A percentile compares a stretch with the other conserved stretches of the same genome.
These are phyloP conservation scores for Poecilia gillii DNA, from an alignment of 2,797 vertebrate genomes.

Conservation along the genomic window DNA sequence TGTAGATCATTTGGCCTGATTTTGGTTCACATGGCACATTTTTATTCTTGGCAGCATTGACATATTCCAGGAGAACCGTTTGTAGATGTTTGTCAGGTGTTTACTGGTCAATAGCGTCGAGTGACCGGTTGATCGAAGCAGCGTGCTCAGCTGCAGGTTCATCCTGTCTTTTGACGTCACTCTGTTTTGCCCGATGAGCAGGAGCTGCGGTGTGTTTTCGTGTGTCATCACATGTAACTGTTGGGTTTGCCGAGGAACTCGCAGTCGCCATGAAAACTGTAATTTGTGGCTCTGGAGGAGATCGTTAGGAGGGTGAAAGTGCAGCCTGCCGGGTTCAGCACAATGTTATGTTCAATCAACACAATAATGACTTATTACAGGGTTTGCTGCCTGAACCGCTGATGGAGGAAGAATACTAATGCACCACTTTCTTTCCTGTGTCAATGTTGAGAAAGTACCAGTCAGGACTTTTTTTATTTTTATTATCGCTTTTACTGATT, in stretches of 20 bases:
- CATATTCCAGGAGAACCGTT: background rate
- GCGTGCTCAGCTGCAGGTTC: constrained; percentile 8
- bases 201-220: constrained; percentile 29
- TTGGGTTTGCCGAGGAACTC: constrained; percentile 14
- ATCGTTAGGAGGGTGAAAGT: constrained; percentile 46
- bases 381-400: constrained; percentile 7
- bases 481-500: background rate
- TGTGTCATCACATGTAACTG: constrained; percentile 40
- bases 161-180: background rate
- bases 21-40: background rate
- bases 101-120: background rate
- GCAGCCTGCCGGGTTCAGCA: constrained; percentile 14
- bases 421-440: background rate
- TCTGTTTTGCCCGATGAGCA: constrained; percentile 7
- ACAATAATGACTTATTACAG: constrained; percentile 30
- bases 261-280: constrained; percentile 49
- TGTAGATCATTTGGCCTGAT: background rate
- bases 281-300: constrained; percentile 39
- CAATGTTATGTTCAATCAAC: constrained; percentile 43
- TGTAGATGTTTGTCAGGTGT: background rate
- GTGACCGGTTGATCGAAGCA: background rate
- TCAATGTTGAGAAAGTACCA: background rate
- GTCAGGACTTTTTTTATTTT: background rate
- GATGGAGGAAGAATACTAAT: background rate
- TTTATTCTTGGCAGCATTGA: background rate